Evolutionary conservation across 2,797 vertebrate genomes (phyloP), one percentile per base, ranked within the genome.

Genomic region (Gobionotothen gibberifrons): DNA sequence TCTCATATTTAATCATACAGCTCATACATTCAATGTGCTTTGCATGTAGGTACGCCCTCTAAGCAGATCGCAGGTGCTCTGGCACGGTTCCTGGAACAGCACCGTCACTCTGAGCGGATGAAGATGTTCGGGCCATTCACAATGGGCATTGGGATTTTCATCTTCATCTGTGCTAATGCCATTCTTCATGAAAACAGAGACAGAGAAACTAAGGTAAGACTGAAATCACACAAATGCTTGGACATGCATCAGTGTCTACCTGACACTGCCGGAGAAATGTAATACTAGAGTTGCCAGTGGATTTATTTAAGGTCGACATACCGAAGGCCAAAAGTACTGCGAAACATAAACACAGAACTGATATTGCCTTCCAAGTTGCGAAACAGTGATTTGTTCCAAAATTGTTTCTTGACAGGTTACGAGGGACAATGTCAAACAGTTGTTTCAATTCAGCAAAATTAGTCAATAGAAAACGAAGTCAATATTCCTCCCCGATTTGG

Each of bases 141-240:
- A 2, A 99, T 99, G 98, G 98, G 98, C 69, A 99, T 99, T 3
- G 98, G 98, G 67, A 99, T 99, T 81, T 99, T 99, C 83, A 98
- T 99, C 83, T 99, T 99, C 78, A 99, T 99, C 82, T 99, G 98
- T 3, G 98, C 98, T 4, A 99, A 99, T 39, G 98, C 98, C 74
- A 98, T 99, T 79, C 95, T 99, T 21, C 97, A 99, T 9, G 98
- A 99, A 89, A 99, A 99, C 92, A 95, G 98, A 75, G 98, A 99
- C 93, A 95, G 96, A 59, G 97, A 99, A 85, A 99, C 97, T 29
- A 99, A 98, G 86, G 93, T 92, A 69, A 10, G 64, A 13, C n/a
- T 21, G 13, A 73, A 71, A 71, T 21, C 7, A 55, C 22, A 4
- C 0, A 60, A 39, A 49, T 16, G 32, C 19, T 29, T 10, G 8